Evolutionary conservation across 2,113 vertebrate species (phyloP), one percentile per base, ranked within the genome.

Genomic region (Phasianus colchicus): DNA sequence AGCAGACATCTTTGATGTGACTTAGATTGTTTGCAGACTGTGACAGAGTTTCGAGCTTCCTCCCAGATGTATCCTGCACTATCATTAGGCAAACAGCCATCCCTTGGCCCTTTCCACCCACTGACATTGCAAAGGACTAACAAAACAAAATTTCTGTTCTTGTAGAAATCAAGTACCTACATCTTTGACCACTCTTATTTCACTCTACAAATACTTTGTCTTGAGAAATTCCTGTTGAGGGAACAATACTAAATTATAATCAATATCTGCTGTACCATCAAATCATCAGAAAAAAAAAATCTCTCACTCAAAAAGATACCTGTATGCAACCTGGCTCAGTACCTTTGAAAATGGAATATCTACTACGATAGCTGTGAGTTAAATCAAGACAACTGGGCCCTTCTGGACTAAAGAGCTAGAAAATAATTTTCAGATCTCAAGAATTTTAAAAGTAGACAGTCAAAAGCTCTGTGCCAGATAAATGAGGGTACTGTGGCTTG

Each of bases 21-120:
- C 77, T 57, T 94, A 78, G 76, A 93, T 90, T 88, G 85, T 91
- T 81, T 95, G 92, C 80, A 94, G 83, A 83, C 61, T 52, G 54
- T 36, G 22, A 86, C 22, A 90, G 86, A 83, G 81, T 93, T 81
- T 67, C 82, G 88, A 94, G 94, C 38, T 91, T 95, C 71, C 75
- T 96, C 55, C 79, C 89, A 95, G 93, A 64, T 88, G 72, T 82
- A 92, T 92, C 66, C 85, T 95, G 87, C 92, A 76, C 88, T 83
- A 74, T 96, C 92, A 88, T 90, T 86, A 74, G 48, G 50, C 85
- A 95, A 94, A 86, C 43, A 94, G 89, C 86, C 64, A 89, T 79
- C 63, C 58, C 32, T 69, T 54, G 83, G 89, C 89, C 65, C 91
- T 85, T 89, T 94, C 73, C 81, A 83, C 38, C 20, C 30, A 81